These are phyloP conservation scores for Lineus longissimus DNA, from an alignment of 1,140 invertebrate species.

Conservation along the genomic window DNA sequence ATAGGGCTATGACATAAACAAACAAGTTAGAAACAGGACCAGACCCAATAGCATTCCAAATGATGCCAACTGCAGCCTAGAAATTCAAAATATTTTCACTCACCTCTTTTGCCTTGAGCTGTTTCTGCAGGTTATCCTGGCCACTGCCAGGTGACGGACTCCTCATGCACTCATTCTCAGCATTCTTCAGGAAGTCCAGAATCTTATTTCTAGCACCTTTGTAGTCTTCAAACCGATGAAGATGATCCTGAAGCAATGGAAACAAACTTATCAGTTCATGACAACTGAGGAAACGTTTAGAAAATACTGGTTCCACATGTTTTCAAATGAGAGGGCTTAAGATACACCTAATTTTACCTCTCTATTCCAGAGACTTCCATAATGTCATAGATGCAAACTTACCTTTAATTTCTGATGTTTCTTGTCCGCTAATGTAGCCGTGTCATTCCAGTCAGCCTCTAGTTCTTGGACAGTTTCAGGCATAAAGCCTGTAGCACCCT, in stretches of 20 bases:
- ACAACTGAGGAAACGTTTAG: background rate
- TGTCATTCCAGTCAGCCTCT: conserved; percentile 82
- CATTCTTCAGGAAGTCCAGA: conserved; percentile 71
- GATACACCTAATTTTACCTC: too few species aligned
- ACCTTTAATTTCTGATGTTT: conserved; percentile 76
- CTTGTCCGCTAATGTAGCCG: conserved; percentile 78
- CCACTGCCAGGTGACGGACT: conserved; percentile 31
- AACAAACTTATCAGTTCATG: background rate
- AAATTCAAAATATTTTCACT: too few species aligned
- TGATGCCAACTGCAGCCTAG: too few species aligned
- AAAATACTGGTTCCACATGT: background rate
- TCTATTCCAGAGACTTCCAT: too few species aligned
- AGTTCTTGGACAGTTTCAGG: conserved; percentile 76
- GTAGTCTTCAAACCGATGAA: conserved; percentile 82
- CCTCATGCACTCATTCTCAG: conserved; percentile 70
- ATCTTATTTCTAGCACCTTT: conserved; percentile 80
- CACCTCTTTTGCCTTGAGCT: conserved; percentile 68
- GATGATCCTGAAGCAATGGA: conserved; percentile 56
- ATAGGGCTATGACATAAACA: too few species aligned
- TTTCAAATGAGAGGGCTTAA: too few species aligned
- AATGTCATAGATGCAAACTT: too few species aligned
- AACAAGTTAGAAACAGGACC: too few species aligned
- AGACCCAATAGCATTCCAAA: too few species aligned
- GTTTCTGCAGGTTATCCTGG: conserved; percentile 54
- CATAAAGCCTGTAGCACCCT: conserved; percentile 80